Evolutionary conservation across 1,140 invertebrate genomes (phyloP).

Genomic region (Orius laevigatus): DNA sequence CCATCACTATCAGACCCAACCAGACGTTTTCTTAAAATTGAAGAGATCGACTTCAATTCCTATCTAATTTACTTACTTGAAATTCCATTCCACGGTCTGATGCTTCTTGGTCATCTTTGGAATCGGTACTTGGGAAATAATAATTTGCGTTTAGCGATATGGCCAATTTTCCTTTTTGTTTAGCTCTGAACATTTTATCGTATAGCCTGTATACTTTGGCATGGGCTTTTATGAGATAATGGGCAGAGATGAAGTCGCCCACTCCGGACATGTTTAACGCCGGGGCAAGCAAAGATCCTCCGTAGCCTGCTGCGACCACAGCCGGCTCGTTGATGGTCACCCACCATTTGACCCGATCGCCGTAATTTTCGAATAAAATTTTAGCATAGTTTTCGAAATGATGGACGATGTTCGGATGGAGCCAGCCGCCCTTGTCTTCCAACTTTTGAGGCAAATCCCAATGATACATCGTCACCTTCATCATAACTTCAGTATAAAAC

Average conservation of each 20-base stretch:
- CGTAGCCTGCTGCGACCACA: conserved; percentile 26
- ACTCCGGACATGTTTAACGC: conserved; percentile 20
- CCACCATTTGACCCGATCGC: conserved; percentile 33
- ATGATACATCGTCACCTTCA: conserved; percentile 33
- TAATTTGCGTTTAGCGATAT: conserved; percentile 33
- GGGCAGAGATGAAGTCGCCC: conserved; percentile 27
- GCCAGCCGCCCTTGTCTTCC: conserved; percentile 43
- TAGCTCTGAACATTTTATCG: conserved; percentile 22
- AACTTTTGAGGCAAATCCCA: conserved; percentile 34
- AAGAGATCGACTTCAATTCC: no score
- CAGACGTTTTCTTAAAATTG: no score
- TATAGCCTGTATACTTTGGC: conserved; percentile 29
- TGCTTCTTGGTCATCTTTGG: conserved; percentile 28
- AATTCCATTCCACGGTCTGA: conserved; percentile 32
- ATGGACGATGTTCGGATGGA: conserved; percentile 36
- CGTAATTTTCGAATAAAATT: conserved; percentile 34
- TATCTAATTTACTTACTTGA: conserved; percentile 19
- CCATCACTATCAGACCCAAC: no score
- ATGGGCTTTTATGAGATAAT: conserved; percentile 28
- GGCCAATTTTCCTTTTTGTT: conserved; percentile 28
- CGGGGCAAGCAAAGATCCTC: conserved; percentile 21
- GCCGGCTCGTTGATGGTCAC: conserved; percentile 34
- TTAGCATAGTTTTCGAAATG: conserved; percentile 35
- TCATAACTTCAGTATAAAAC: no score
- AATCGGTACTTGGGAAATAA: conserved; percentile 28